Evolutionary conservation across 2,888 invertebrate genomes (phyloP).

Genomic region (Lingula anatina): DNA sequence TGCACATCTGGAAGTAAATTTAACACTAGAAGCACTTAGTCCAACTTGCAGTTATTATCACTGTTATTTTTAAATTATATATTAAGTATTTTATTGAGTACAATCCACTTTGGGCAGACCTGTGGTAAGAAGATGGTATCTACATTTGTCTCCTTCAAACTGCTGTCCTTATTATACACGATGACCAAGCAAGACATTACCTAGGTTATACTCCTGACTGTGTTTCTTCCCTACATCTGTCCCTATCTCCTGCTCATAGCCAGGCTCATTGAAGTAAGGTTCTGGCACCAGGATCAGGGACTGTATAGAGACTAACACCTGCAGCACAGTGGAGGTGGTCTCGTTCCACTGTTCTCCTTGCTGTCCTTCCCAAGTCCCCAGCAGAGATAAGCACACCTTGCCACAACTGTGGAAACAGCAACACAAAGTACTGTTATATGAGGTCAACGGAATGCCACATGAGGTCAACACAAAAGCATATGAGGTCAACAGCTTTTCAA

Average conservation of each 20-base stretch:
- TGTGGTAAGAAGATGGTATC: no score
- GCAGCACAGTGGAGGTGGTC: conserved; percentile 20
- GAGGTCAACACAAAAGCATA: not conserved
- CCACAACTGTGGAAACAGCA: conserved; percentile 10
- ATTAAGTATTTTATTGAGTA: no score
- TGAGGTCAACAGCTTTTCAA: not conserved
- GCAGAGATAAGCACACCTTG: conserved; percentile 24
- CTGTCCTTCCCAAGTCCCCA: conserved; percentile 27
- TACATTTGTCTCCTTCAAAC: no score
- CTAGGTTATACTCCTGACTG: conserved; percentile 34
- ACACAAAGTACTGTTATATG: not conserved
- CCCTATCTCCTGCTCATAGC: conserved; percentile 84
- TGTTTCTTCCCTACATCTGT: conserved; percentile 59
- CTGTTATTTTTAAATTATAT: not conserved
- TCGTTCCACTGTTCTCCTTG: conserved; percentile 24
- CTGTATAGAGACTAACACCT: conserved; percentile 89
- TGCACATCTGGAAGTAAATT: conserved; percentile 22
- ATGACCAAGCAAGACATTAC: no score
- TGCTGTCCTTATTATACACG: no score
- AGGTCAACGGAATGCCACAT: no score
- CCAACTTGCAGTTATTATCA: not conserved
- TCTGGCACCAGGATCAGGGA: conserved; percentile 86
- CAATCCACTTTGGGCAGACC: no score
- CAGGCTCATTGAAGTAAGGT: conserved; percentile 93
- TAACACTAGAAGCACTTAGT: not conserved